Evolutionary conservation across 53 echinoderm and acorn worm genomes (phyloP), one percentile per base, ranked within the genome.

Genomic region (Pentamera pediparva): DNA sequence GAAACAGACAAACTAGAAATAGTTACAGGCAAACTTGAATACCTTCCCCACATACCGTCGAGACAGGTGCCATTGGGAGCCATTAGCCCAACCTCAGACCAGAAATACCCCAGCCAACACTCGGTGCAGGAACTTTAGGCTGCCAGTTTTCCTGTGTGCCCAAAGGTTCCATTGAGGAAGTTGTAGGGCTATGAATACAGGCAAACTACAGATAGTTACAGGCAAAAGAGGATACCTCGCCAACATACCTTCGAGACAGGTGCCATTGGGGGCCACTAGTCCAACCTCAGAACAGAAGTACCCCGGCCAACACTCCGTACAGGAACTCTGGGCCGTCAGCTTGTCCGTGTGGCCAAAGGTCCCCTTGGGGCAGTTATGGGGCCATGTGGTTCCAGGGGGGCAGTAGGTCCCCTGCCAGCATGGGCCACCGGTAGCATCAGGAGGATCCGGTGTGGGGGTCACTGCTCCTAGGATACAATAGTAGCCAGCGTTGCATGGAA

Each of bases 371-470:
- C 98, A 96, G 65, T 79, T 53, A 26, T 79, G 67, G 10, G 87
- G 88, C 83, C 89, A 92, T 15, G 91, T 70, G 27, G 83, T 92
- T 45, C 98, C 98, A 11, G 85, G 65, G 4, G 85, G 84, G 45
- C 98, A 96, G 89, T 86, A 96, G 57, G 98, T 96, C 17, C 98
- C 98, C 83, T 88, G 86, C 24, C 89, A 86, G 32, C 98, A 96
- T 15, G 98, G 92, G 1, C 98, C 98, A 8, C 98, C 98, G 11
- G 91, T 91, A 33, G 43, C 78, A 40, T 96, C 81, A 0, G 65
- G 62, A 3, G 88, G 85, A n/a, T 91, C 76, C 0, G 98, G 98
- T 80, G 91, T 91, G 10, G 86, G 83, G 2, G 98, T 96, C 33
- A 77, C 65, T 2, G 98, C 88, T 6, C 74, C 67, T 1, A 91